Conservation (phyloP, 2,888 invertebrate species). For the Machimus rusticus region DNA sequence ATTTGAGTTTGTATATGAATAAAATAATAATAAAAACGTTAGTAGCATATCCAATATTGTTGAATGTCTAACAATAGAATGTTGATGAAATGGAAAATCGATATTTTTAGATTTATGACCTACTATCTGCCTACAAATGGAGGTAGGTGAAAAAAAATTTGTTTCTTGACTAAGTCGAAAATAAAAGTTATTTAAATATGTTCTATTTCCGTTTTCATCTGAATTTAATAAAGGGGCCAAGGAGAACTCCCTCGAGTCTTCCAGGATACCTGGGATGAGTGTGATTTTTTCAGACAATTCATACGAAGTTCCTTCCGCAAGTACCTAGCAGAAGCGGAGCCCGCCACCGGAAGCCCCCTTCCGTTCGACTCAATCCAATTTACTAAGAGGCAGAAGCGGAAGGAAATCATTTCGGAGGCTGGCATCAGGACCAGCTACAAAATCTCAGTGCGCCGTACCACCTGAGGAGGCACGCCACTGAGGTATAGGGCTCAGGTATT, state of each 20-base stretch:
- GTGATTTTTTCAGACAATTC: background rate
- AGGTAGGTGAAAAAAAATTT: too few relatives aligned
- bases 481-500: background rate
- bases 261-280: background rate
- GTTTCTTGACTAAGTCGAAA: background rate
- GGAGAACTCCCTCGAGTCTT: background rate
- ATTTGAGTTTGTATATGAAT: too few relatives aligned
- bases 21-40: too few relatives aligned
- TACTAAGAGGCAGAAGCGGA: conserved; percentile 5
- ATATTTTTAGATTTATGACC: too few relatives aligned
- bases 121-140: too few relatives aligned
- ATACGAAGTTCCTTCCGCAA: background rate
- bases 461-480: background rate
- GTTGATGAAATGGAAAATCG: too few relatives aligned
- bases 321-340: background rate
- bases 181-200: background rate
- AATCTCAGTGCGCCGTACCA: background rate
- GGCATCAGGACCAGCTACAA: background rate
- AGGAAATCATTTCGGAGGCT: conserved; percentile 14
- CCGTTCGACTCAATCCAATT: conserved; percentile 1
- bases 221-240: background rate
- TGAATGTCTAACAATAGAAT: too few relatives aligned
- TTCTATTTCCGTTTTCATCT: background rate
- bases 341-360: background rate
- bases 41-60: too few relatives aligned